phyloP scores from a whole-genome alignment of 1,140 invertebrate genomes.

The Andrena cerasifolii region DNA sequence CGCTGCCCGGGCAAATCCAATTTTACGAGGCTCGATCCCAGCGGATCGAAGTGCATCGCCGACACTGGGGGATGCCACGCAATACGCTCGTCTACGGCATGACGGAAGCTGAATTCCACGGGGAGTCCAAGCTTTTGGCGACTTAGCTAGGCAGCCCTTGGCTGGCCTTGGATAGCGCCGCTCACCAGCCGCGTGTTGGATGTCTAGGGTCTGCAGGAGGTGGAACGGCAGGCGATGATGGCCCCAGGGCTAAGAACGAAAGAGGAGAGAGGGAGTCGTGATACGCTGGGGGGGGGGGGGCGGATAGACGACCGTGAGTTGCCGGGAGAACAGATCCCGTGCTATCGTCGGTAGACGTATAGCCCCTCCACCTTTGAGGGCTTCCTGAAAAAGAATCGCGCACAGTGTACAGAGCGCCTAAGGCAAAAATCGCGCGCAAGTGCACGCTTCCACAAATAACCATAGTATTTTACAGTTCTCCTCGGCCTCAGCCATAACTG shows the following conservation, averaged over 20 bases:
- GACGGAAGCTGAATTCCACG: constrained; percentile 64
- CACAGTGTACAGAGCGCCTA: constrained; percentile 16
- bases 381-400: constrained; percentile 56
- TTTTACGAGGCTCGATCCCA: constrained; percentile 68
- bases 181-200: neutral
- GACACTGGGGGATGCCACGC: constrained; percentile 58
- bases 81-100: constrained; percentile 56
- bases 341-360: constrained; percentile 51
- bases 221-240: neutral
- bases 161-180: constrained; percentile 43
- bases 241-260: constrained; percentile 17
- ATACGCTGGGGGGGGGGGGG: constrained; percentile 48
- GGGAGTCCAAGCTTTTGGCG: constrained; percentile 66
- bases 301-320: constrained; percentile 34
- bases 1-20: constrained; percentile 61
- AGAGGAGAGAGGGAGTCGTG: constrained; percentile 35
- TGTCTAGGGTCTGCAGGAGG: constrained; percentile 2
- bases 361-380: constrained; percentile 48
- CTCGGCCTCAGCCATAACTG: constrained; percentile 42
- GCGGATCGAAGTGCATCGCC: constrained; percentile 64
- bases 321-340: constrained; percentile 46
- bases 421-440: constrained; percentile 34
- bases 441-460: constrained; percentile 50
- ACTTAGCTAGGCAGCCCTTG: constrained; percentile 62
- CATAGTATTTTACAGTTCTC: constrained; percentile 43